Evolutionary conservation across 2,888 invertebrate species (phyloP).

Genomic region (Eustalomyia histrio): DNA sequence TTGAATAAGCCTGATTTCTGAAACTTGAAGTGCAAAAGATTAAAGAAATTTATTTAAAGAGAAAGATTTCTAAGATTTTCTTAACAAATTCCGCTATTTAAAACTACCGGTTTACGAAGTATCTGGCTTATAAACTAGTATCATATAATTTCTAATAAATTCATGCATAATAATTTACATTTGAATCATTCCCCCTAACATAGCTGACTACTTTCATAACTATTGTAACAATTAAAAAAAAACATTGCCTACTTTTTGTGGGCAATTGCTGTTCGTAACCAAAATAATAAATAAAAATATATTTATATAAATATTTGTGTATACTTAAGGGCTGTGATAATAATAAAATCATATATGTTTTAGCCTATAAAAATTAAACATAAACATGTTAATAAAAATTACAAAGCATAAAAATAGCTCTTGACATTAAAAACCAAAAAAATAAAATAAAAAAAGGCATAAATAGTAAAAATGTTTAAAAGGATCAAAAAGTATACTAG

Average conservation of each 20-base stretch:
- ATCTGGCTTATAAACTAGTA: too few relatives aligned
- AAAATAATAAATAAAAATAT: not conserved
- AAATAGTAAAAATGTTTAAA: not conserved
- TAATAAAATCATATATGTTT: conserved; percentile 20
- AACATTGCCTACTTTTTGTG: conserved; percentile 20
- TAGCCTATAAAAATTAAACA: conserved; percentile 35
- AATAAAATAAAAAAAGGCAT: not conserved
- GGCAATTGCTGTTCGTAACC: not conserved
- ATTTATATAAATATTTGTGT: conserved; percentile 10
- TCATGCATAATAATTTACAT: too few relatives aligned
- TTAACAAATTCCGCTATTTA: too few relatives aligned
- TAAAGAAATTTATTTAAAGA: too few relatives aligned
- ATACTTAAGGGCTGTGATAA: conserved; percentile 1
- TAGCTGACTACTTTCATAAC: not conserved
- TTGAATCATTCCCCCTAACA: too few relatives aligned
- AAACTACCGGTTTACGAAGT: too few relatives aligned
- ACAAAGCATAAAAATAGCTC: conserved; percentile 32
- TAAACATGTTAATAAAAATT: conserved; percentile 52
- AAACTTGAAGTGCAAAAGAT: too few relatives aligned
- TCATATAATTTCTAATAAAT: too few relatives aligned
- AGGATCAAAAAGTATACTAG: not conserved
- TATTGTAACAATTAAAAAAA: not conserved
- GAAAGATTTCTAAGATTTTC: too few relatives aligned
- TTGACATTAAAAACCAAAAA: conserved; percentile 19
- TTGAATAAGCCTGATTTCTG: too few relatives aligned